Percentiles rank a stretch among this genome's conserved stretches.
Conservation (phyloP, 1,140 invertebrate species). For the Saxidomus purpurata region DNA sequence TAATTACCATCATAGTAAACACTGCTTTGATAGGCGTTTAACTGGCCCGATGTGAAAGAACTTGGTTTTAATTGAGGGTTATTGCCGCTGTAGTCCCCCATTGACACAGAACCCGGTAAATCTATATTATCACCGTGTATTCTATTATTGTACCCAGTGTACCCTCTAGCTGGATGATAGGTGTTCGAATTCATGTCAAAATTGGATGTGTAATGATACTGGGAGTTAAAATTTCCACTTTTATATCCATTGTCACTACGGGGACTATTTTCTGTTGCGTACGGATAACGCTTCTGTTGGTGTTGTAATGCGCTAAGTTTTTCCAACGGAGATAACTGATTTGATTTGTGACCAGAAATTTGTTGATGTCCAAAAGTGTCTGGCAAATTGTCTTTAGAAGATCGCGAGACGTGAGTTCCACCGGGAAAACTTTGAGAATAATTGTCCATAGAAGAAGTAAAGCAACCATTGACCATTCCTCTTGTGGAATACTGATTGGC, state of each 20-base stretch:
- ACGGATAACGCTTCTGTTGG: constrained; percentile 56
- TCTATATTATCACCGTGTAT: constrained; percentile 62
- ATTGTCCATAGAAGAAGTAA: constrained; percentile 58
- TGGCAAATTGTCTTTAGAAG: constrained; percentile 63
- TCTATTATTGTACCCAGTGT: constrained; percentile 53
- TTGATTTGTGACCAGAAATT: constrained; percentile 56
- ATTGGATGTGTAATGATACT: constrained; percentile 57
- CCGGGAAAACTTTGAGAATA: constrained; percentile 46
- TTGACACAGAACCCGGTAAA: constrained; percentile 54
- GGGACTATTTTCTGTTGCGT: constrained; percentile 57
- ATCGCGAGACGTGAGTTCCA: constrained; percentile 14
- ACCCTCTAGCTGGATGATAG: constrained; percentile 54
- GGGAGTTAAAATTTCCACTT: constrained; percentile 61
- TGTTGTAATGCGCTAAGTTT: constrained; percentile 45
- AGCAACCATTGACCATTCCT: constrained; percentile 43
- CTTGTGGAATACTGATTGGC: constrained; percentile 29
- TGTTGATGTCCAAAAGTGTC: constrained; percentile 56
- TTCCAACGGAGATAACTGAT: constrained; percentile 43
- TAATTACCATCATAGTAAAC: constrained; percentile 64
- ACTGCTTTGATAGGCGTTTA: constrained; percentile 53
- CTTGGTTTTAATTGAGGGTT: constrained; percentile 60
- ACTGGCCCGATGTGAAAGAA: constrained; percentile 52
- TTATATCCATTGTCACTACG: constrained; percentile 50
- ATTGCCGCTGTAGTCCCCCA: constrained; percentile 43
- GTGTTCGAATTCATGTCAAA: constrained; percentile 68